Percentiles rank a stretch among this genome's conserved stretches.
Conservation (phyloP, 2,113 vertebrate genomes). For the Caretta caretta region DNA sequence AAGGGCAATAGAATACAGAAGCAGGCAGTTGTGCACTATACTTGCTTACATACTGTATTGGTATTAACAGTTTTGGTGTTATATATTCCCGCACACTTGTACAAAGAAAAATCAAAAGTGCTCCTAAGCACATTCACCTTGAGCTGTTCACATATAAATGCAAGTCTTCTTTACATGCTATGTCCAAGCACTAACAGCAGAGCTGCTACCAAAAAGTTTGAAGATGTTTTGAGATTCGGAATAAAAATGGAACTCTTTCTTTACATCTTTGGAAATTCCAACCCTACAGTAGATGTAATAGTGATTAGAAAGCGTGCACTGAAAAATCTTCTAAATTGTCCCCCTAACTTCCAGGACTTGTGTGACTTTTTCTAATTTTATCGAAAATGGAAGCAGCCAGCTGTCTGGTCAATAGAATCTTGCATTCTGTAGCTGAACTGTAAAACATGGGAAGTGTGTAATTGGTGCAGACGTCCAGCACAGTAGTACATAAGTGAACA, state of each 20-base stretch:
- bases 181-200: background rate
- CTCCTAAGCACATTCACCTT: background rate
- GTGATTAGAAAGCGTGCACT: background rate
- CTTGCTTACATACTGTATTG: background rate
- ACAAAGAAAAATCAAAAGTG: background rate
- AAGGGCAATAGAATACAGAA: background rate
- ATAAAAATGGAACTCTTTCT: background rate
- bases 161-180: background rate
- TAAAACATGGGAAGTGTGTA: background rate
- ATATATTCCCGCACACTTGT: background rate
- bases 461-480: background rate
- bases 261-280: background rate
- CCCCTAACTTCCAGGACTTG: background rate
- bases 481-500: background rate
- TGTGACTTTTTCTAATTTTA: background rate
- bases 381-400: background rate
- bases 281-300: background rate
- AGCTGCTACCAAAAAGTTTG: background rate
- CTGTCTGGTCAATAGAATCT: background rate
- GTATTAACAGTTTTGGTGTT: background rate
- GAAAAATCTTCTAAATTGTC: background rate
- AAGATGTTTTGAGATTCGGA: background rate
- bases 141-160: background rate
- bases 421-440: background rate
- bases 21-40: background rate